Conservation (phyloP, 1,140 invertebrate genomes). For the Drosophila pruinosa region DNA sequence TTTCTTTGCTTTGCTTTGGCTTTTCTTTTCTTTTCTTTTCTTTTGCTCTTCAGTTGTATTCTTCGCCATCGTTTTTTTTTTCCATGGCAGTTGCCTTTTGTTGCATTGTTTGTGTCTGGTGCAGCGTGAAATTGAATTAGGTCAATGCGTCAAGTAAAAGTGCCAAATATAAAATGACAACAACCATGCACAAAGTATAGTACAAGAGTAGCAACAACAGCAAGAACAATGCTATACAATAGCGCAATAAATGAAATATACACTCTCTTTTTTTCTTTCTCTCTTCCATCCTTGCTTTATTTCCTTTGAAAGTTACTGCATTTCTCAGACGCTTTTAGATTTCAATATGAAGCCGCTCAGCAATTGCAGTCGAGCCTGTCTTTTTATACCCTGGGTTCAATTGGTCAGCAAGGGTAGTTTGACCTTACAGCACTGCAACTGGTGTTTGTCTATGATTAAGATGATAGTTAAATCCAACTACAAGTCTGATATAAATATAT, state of each 20-base stretch:
- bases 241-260: slow-evolving; percentile 61
- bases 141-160: slow-evolving; percentile 69
- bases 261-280: neutral
- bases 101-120: slow-evolving; percentile 52
- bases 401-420: too few species aligned
- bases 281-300: neutral
- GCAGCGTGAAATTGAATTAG: slow-evolving; percentile 73
- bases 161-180: slow-evolving; percentile 60
- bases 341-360: neutral
- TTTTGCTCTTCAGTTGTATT: neutral
- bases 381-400: neutral
- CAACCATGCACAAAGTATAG: slow-evolving; percentile 25
- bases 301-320: neutral
- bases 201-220: neutral
- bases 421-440: too few species aligned
- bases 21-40: slow-evolving; percentile 4
- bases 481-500: too few species aligned
- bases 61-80: slow-evolving; percentile 5
- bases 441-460: too few species aligned
- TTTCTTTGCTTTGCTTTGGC: neutral
- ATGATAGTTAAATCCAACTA: too few species aligned
- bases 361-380: neutral
- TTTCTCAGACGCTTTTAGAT: neutral
- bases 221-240: neutral
- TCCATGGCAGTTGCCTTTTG: slow-evolving; percentile 12